A percentile compares a stretch with the other conserved stretches of the same genome.
Conservation (phyloP, 2,113 vertebrate species). For the Peromyscus polionotus region DNA sequence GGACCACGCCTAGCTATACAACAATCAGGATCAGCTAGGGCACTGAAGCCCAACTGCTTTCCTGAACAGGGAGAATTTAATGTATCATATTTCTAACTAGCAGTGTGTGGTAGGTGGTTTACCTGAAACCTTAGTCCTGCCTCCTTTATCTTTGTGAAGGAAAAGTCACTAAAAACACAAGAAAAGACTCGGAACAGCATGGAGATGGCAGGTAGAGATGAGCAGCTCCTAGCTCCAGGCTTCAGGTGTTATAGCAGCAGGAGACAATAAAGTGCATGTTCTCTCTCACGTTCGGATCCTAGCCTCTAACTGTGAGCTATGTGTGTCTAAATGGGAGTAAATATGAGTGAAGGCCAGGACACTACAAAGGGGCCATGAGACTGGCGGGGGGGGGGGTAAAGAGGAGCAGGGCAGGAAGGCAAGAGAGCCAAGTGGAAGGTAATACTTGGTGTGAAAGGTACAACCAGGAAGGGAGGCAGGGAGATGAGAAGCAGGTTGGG, state of each 20-base stretch:
- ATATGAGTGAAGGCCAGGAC: background rate
- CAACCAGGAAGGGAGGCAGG: background rate
- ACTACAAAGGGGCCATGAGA: background rate
- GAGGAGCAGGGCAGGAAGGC: background rate
- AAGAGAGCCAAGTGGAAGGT: background rate
- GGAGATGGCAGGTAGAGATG: background rate
- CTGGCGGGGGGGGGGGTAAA: background rate
- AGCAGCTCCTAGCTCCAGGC: background rate
- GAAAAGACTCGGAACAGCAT: background rate
- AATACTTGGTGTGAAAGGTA: background rate
- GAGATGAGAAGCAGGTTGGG: background rate
- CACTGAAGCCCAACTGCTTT: background rate
- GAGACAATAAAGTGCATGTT: background rate
- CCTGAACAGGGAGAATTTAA: slow-evolving; percentile 8
- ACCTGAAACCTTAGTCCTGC: background rate
- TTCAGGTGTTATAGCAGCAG: background rate
- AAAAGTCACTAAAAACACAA: background rate
- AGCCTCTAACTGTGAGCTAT: no score
- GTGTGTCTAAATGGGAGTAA: background rate
- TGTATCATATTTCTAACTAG: background rate
- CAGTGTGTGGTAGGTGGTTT: background rate
- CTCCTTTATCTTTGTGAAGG: background rate
- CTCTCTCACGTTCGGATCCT: background rate
- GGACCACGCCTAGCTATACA: background rate
- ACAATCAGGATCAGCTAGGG: background rate